Base-by-base conservation (phyloP, 1,140 invertebrate species). In the Drosophila quadrilineata region DNA sequence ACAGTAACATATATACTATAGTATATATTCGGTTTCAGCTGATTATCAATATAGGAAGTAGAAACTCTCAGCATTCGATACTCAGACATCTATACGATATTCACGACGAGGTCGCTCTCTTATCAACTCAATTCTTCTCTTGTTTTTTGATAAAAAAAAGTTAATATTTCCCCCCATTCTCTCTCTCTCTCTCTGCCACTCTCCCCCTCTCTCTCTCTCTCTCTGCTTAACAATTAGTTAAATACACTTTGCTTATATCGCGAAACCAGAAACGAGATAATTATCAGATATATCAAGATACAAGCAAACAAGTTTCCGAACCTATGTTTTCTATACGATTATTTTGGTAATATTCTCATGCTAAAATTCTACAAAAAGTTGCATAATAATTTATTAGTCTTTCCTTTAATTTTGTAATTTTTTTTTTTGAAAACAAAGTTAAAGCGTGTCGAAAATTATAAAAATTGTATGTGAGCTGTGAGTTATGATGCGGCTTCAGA, bases 111-210 rank as follows among this genome's bases (percentile, higher is more conserved):
- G 62, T 66, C 46, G 56, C n/a, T 28, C 26, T 28, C 36, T 59
- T 65, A 65, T 58, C 45, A 33, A 8, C 35, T 40, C 16, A 40
- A 3, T 35, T 29, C 29, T 58, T 65, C 58, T 65, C 54, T 49
- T 17, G 17, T 12, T 38, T 29, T 38, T 38, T 49, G 45, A 41
- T 58, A 14, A 49, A n/a, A n/a, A n/a, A n/a, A n/a, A n/a, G n/a
- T n/a, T n/a, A n/a, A n/a, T n/a, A n/a, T n/a, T n/a, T n/a, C n/a
- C n/a, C n/a, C n/a, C n/a, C n/a, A n/a, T n/a, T n/a, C n/a, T n/a
- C n/a, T n/a, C n/a, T n/a, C n/a, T n/a, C n/a, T n/a, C n/a, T n/a
- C n/a, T n/a, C n/a, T n/a, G n/a, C n/a, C n/a, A n/a, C n/a, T n/a
- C n/a, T n/a, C n/a, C n/a, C n/a, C n/a, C n/a, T n/a, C n/a, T n/a